Percentiles rank a stretch among this genome's conserved stretches.
These are phyloP conservation scores for Drosophila melanosoma DNA, from an alignment of 2,888 invertebrate genomes.

Conservation along the genomic window DNA sequence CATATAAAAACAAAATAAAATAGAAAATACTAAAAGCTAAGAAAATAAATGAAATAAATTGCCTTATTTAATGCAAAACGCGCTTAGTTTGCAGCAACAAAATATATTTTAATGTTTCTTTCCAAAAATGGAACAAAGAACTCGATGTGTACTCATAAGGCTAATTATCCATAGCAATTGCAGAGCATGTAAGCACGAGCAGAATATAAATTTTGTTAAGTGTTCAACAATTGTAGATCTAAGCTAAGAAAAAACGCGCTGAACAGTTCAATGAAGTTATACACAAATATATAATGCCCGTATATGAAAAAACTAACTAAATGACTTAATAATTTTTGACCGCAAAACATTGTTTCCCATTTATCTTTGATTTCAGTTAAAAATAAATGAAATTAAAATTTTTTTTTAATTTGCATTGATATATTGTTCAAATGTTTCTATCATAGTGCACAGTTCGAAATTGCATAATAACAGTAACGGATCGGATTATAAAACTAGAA, in stretches of 20 bases:
- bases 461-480: constrained; percentile 20
- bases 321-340: constrained; percentile 20
- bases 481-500: constrained; percentile 20
- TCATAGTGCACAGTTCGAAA: constrained; percentile 67
- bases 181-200: constrained; percentile 38
- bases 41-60: constrained; percentile 36
- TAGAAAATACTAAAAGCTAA: constrained; percentile 9
- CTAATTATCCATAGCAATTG: constrained; percentile 41
- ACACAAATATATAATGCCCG: constrained; percentile 42
- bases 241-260: constrained; percentile 48
- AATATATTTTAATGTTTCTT: constrained; percentile 45
- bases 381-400: constrained; percentile 16
- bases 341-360: constrained; percentile 1
- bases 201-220: constrained; percentile 38
- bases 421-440: constrained; percentile 79
- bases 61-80: constrained; percentile 75
- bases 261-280: constrained; percentile 56
- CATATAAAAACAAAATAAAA: constrained; percentile 10
- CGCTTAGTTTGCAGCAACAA: constrained; percentile 76
- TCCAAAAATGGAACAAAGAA: constrained; percentile 35
- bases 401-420: constrained; percentile 39
- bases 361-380: constrained; percentile 29
- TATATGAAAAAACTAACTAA: constrained; percentile 31
- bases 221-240: constrained; percentile 52
- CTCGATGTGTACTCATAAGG: constrained; percentile 45